Base-by-base conservation (phyloP, 2,113 vertebrate genomes). In the Equus przewalskii region DNA sequence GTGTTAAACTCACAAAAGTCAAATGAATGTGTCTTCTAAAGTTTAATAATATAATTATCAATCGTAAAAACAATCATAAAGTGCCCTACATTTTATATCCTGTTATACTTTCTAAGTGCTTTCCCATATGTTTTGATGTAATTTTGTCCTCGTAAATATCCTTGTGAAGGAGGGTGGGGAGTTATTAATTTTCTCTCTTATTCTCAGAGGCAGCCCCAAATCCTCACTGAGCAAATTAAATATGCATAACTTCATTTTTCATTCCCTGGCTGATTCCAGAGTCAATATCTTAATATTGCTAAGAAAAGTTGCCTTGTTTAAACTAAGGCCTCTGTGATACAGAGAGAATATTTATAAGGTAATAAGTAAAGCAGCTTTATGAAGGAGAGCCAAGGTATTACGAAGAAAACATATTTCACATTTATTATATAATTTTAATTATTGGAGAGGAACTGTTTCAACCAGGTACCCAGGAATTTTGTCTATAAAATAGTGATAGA, bases 241-340 rank as follows among this genome's bases (percentile, higher is more conserved):
- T 97, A 98, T 98, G 92, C 95, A 98, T 96, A 96, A 97, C 96
- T 98, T 96, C 97, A 98, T 98, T 98, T 98, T 97, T 98, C 97
- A 98, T 98, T 98, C 97, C 97, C 87, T 94, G 95, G 70, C 79
- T 97, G 97, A 98, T 97, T 98, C 87, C 87, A 97, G 83, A 98
- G 95, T 98, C 98, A 97, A 98, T 96, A 98, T 98, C 97, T 97
- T 98, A 98, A 98, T 98, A 98, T 98, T 97, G 69, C 96, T 97
- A 97, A 96, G 88, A 98, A 82, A 97, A 97, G 97, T 95, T 97
- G 92, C 65, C 87, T 97, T 98, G 46, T 65, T 97, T 98, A 98
- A 95, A 95, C 92, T 96, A 94, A 97, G 94, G 46, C 64, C 33
- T 96, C 64, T 81, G 58, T 96, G 94, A 90, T 97, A 95, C 89